Evolutionary conservation across 2,797 vertebrate species (phyloP), one percentile per base, ranked within the genome.

Genomic region (Leontocebus nigricollis): DNA sequence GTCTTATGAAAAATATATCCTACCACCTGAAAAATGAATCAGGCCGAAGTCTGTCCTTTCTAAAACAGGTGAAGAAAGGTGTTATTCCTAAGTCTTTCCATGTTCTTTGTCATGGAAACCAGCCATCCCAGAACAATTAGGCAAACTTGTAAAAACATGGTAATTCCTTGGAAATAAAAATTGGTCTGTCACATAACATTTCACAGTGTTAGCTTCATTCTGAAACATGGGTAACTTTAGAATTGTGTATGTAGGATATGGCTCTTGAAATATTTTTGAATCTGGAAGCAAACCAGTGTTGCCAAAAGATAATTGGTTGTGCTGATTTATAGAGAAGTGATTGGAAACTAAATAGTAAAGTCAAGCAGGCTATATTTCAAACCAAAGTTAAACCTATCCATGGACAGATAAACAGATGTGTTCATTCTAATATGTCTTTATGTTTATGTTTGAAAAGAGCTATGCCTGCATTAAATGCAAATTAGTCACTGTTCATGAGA

Each of bases 1-100:
- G 8, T 81, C 26, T 96, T 96, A 97, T 97, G 96, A 97, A 95
- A 97, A 97, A 90, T 91, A 94, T 96, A 97, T 97, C 96, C 93
- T 90, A 33, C 46, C 27, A 55, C 27, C 33, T 94, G 64, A 50
- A 76, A 94, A 96, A 83, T 76, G 26, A 95, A 96, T 17, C 7
- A 86, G 7, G 17, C 22, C 64, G 17, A 95, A 94, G 22, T 82
- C 72, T 92, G 27, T 24, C n/a, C 46, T 76, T 94, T n/a, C 13
- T 92, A 73, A 94, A 92, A 48, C 36, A 92, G 50, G 81, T 82
- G 11, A 85, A 27, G 77, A 92, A 92, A 82, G 2, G 10, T 55
- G 20, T 93, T 81, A 79, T 26, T 11, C 15, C 55, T 75, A 93
- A 79, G 26, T 89, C 81, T 4, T 48, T 75, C 27, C 20, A 15